Evolutionary conservation across 2,113 vertebrate species (phyloP).

Genomic region (Nesoenas mayeri): DNA sequence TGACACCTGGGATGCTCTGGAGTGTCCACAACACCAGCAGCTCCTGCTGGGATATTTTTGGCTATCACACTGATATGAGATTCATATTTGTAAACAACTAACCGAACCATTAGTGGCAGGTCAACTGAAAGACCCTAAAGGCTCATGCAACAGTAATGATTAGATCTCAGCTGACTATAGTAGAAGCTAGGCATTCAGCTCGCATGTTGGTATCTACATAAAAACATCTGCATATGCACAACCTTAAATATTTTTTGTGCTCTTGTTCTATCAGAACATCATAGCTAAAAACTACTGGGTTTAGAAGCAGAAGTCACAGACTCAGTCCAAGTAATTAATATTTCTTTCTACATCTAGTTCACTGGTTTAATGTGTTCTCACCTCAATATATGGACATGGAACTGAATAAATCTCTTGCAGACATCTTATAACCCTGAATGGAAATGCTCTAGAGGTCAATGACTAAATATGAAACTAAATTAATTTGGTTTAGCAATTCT

Average conservation of each 20-base stretch:
- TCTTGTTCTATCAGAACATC: neutral
- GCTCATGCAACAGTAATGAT: rapidly evolving
- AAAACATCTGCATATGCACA: neutral
- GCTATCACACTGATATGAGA: neutral
- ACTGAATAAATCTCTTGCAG: conserved; percentile 41
- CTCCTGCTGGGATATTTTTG: neutral
- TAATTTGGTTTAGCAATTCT: conserved; percentile 21
- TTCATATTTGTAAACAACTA: neutral
- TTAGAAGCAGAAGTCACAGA: neutral
- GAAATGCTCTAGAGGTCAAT: conserved; percentile 14
- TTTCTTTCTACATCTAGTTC: neutral
- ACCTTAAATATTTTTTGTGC: neutral
- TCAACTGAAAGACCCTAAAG: neutral
- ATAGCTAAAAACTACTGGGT: neutral
- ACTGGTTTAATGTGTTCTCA: neutral
- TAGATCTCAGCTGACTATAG: neutral
- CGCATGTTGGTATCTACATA: neutral
- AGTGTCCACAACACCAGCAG: neutral
- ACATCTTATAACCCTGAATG: neutral
- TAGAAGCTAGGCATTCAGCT: neutral
- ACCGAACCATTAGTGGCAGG: neutral
- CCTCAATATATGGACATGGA: neutral
- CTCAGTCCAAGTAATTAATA: conserved; percentile 15
- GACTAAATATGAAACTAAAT: conserved; percentile 36
- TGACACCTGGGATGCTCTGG: neutral